These are phyloP conservation scores for Sparidentex hasta DNA, from an alignment of 2,797 vertebrate genomes.

Conservation along the genomic window DNA sequence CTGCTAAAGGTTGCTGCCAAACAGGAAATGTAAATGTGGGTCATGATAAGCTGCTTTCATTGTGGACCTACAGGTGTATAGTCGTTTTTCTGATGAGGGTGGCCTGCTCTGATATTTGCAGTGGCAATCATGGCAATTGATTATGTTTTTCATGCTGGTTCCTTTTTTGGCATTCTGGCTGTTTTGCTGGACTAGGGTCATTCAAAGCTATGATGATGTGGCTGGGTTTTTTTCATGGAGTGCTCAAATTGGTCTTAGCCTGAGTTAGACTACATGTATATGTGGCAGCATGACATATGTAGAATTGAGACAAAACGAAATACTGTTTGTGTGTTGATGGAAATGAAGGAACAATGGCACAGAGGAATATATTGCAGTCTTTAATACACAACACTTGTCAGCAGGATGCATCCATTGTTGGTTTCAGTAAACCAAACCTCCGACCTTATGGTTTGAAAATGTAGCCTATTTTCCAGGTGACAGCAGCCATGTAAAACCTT, in stretches of 20 bases:
- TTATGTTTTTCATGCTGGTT: too few species aligned
- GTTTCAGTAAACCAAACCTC: not conserved
- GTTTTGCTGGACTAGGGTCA: not conserved
- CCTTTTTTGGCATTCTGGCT: not conserved
- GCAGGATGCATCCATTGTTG: not conserved
- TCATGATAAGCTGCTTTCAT: too few species aligned
- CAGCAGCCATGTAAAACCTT: constrained; percentile 38
- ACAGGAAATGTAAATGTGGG: too few species aligned
- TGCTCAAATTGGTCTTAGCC: not conserved
- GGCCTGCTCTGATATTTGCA: too few species aligned
- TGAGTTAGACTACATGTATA: not conserved
- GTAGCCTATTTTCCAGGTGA: constrained; percentile 41
- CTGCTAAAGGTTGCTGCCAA: too few species aligned
- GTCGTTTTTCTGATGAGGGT: too few species aligned
- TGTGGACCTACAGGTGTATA: too few species aligned
- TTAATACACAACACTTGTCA: not conserved
- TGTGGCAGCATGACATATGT: not conserved
- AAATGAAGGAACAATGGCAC: not conserved
- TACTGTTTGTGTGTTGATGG: not conserved
- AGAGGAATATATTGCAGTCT: not conserved
- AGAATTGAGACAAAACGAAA: not conserved
- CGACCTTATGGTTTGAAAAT: constrained; percentile 5
- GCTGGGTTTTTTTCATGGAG: not conserved
- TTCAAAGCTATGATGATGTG: not conserved
- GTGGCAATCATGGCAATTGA: too few species aligned